Evolutionary conservation across 64 coral and sea anemone species (phyloP), one percentile per base, ranked within the genome.

Genomic region (Anthopleura sola): DNA sequence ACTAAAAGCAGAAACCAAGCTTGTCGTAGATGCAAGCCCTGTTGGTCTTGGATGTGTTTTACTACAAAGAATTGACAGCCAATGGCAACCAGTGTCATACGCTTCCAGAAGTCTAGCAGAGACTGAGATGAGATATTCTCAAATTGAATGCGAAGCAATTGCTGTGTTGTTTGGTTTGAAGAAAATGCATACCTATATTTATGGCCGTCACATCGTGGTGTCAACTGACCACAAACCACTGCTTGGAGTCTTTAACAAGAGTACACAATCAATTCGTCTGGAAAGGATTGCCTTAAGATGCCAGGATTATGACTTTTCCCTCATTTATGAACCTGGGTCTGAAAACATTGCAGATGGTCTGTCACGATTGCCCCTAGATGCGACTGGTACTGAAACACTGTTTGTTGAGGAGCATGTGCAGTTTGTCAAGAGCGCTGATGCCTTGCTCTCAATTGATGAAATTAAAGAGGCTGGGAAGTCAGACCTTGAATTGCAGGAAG

Each of bases 21-120:
- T 90, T 85, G 82, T 90, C 50, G 88, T 90, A 54, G 88, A 85
- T 90, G 46, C 82, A 26, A 90, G 82, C 68, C 88, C 88, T 38
- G 84, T 39, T 78, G 81, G 88, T 53, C 82, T 90, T 49, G 81
- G 64, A 34, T 84, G 80, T 90, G 82, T 90, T 81, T 38, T 90
- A 21, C 80, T 90, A 16, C 80, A 90, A 77, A 60, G 76, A 26
- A 21, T 75, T 16, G 46, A 85, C 23, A 83, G 71, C 36, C 38
- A 82, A 5, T 46, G 82, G 24, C 76, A 44, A 26, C 78, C 87
- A 66, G 78, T 88, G 44, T 78, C 87, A 50, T 88, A 81, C 82
- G 75, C 76, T 47, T 88, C 86, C 3, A 36, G 80, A 71, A 55
- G 66, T 33, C 57, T 88, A 75, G 81, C 76, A 51, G 78, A 88